Conservation (phyloP, 2,797 vertebrate genomes). For the Neoniphon sammara region DNA sequence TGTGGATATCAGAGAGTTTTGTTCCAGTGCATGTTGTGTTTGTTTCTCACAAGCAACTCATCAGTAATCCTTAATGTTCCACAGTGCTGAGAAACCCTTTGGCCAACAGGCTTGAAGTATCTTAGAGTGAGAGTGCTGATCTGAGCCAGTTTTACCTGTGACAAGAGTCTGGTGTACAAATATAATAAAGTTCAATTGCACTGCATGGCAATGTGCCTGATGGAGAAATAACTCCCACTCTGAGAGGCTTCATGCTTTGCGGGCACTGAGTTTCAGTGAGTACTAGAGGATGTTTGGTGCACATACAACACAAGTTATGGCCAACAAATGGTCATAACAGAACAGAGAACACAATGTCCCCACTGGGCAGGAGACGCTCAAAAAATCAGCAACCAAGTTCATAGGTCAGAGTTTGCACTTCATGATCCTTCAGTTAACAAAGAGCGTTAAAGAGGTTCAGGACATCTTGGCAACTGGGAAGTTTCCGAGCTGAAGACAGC, state of each 20-base stretch:
- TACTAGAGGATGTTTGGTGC: background rate
- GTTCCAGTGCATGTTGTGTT: background rate
- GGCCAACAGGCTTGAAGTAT: background rate
- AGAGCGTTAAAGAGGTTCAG: background rate
- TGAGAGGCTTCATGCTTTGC: background rate
- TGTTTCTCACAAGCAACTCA: background rate
- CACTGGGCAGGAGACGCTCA: background rate
- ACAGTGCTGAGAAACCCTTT: slow-evolving; percentile 5
- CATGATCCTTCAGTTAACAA: background rate
- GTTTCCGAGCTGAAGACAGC: background rate
- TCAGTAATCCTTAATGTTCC: background rate
- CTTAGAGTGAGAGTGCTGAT: slow-evolving; percentile 2
- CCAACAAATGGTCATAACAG: background rate
- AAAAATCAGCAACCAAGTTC: background rate
- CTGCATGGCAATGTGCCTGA: too few species aligned
- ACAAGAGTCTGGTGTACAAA: slow-evolving; percentile 3
- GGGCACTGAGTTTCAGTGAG: background rate
- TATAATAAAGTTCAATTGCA: background rate
- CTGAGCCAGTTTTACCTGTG: background rate
- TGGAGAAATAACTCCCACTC: background rate
- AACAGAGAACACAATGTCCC: background rate
- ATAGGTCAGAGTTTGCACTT: background rate
- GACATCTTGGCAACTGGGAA: background rate
- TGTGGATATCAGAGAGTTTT: background rate
- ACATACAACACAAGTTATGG: background rate